phyloP scores from a whole-genome alignment of 1,140 invertebrate genomes.

The Leptinotarsa lineolata region DNA sequence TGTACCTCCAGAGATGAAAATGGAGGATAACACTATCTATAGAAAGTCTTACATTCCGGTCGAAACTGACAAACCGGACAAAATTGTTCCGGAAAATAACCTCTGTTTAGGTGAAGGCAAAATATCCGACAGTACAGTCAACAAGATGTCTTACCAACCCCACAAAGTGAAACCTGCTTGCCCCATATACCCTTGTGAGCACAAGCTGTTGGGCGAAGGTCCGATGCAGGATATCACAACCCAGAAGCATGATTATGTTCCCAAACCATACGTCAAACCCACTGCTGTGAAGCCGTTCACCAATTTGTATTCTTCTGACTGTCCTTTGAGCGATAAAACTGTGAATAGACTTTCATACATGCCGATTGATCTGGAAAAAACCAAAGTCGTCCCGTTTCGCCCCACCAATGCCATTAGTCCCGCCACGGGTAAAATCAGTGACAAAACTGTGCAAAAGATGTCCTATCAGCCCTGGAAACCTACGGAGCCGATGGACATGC shows the following conservation, averaged over 20 bases:
- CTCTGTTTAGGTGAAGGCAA: constrained; percentile 54
- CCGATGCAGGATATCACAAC: constrained; percentile 74
- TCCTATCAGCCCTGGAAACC: constrained; percentile 59
- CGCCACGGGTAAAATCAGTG: constrained; percentile 61
- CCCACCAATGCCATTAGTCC: constrained; percentile 58
- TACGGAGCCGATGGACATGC: constrained; percentile 52
- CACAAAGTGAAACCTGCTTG: constrained; percentile 56
- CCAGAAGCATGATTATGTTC: constrained; percentile 72
- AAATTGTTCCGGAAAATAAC: constrained; percentile 56
- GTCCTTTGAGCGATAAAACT: constrained; percentile 57
- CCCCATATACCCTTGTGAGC: constrained; percentile 53
- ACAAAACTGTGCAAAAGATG: constrained; percentile 64
- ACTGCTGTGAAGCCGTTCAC: constrained; percentile 55
- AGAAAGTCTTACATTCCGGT: constrained; percentile 62
- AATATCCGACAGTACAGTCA: constrained; percentile 59
- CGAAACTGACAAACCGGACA: constrained; percentile 47
- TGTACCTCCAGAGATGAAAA: constrained; percentile 57
- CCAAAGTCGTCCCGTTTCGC: constrained; percentile 55
- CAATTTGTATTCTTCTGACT: constrained; percentile 56
- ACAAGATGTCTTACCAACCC: constrained; percentile 63
- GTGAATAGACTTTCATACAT: constrained; percentile 61
- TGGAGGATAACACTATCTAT: constrained; percentile 65
- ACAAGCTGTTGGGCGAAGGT: constrained; percentile 60
- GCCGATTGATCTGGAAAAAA: constrained; percentile 57
- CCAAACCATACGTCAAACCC: constrained; percentile 61